A percentile compares a stretch with the other conserved stretches of the same genome.
Conservation (phyloP, 2,113 vertebrate genomes). For the Anarhynchus alexandrinus region DNA sequence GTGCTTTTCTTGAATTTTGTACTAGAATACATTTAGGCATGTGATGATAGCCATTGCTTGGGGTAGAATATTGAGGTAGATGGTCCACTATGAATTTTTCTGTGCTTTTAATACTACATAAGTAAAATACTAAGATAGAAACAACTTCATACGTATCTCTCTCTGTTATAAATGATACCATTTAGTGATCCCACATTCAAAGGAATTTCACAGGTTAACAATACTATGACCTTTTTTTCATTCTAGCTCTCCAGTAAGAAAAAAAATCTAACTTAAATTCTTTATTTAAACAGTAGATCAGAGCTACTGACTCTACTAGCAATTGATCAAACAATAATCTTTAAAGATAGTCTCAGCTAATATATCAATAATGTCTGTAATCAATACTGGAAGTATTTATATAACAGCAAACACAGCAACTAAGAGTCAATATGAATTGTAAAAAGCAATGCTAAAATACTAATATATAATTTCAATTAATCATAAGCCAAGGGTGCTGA, state of each 20-base stretch:
- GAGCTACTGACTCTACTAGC: neutral
- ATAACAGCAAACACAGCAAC: neutral
- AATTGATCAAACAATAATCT: neutral
- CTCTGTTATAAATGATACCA: neutral
- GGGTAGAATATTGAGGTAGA: neutral
- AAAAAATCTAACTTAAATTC: neutral
- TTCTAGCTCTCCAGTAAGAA: neutral
- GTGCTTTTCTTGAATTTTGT: neutral
- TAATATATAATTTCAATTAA: neutral
- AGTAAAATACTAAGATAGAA: neutral
- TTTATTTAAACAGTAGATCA: neutral
- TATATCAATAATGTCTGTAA: neutral
- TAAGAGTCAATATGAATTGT: neutral
- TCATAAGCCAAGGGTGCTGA: neutral
- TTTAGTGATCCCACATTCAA: neutral
- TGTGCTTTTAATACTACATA: neutral
- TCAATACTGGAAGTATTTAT: neutral
- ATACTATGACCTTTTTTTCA: neutral
- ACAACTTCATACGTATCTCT: neutral
- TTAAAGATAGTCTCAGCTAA: neutral
- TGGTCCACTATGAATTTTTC: neutral
- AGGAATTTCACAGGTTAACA: neutral
- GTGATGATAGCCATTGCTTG: neutral
- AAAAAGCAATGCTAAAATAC: neutral
- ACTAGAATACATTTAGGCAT: neutral